Evolutionary conservation across 2,113 vertebrate genomes (phyloP).

Genomic region (Muscicapa adusta): DNA sequence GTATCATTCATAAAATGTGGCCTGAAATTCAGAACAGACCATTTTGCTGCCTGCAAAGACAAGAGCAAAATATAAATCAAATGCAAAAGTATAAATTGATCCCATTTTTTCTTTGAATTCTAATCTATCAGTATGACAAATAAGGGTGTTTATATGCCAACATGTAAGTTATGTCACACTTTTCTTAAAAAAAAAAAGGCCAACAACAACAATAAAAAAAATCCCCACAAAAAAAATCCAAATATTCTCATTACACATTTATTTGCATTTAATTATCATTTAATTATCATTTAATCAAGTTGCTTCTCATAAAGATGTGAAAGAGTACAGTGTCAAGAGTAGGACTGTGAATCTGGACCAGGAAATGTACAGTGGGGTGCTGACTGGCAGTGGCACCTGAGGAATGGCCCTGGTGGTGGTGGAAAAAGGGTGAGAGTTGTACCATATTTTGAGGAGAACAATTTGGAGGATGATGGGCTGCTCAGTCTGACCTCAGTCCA

Average conservation of each 20-base stretch:
- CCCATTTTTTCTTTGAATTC: neutral
- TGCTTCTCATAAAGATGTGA: neutral
- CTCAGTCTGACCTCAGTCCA: neutral
- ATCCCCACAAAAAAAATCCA: too few relatives aligned
- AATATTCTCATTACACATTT: neutral
- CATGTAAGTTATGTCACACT: neutral
- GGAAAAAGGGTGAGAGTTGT: neutral
- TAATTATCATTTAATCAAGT: neutral
- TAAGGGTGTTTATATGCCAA: neutral
- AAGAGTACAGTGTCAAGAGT: accelerated
- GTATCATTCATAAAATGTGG: neutral
- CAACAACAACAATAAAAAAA: neutral
- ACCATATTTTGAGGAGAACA: neutral
- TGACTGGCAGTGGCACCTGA: neutral
- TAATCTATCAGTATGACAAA: neutral
- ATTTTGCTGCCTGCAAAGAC: neutral
- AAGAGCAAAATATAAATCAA: neutral
- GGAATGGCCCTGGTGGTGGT: neutral
- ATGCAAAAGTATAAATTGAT: neutral
- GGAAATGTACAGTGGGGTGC: accelerated
- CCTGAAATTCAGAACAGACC: neutral
- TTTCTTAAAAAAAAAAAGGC: neutral
- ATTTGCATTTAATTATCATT: neutral
- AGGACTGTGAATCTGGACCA: neutral
- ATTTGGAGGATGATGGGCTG: neutral